Base-by-base conservation (phyloP, 1,140 invertebrate genomes). In the Nomia melanderi region DNA sequence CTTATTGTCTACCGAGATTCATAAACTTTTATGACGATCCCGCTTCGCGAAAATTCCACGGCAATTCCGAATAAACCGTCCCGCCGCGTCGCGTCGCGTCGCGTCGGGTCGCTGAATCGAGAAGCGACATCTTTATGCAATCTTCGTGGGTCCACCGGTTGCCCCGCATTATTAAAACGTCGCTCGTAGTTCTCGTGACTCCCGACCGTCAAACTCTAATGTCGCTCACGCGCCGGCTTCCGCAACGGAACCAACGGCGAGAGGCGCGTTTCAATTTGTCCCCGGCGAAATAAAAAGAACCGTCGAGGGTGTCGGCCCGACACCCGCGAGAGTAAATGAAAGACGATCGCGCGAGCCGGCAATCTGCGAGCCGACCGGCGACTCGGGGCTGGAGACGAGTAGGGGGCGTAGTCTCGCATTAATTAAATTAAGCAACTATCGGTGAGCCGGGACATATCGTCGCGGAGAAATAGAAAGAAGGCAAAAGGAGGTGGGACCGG, bases 381-480 rank as follows among this genome's bases (percentile, higher is more conserved):
- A 17, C 12, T 14, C 14, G 20, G 0, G 41, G 20, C 1, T 12
- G 23, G 54, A 17, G 31, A 23, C 23, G 29, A 12, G 14, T 47
- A 20, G 23, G 9, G 44, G 29, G 7, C 29, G 25, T 69, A 36
- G 33, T 54, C 36, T 20, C 1, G 69, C 36, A 64, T 69, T 81
- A 83, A 83, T 81, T 81, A 67, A 54, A 81, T 72, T 65, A 54
- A 33, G 27, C 69, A 36, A 81, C 67, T 78, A 69, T 76, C 73
- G 64, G 27, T n/a, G 33, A 25, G 20, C 17, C 6, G 3, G 47
- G 47, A 77, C 33, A 33, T n/a, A 54, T 39, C 57, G 57, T 54
- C 25, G 8, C 63, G 25, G 25, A 62, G 25, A 11, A 53, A 69
- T 73, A 36, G 62, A 83, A 75, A 83, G 73, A 71, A 12, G 53